Evolutionary conservation across 1,140 invertebrate genomes (phyloP), one percentile per base, ranked within the genome.

Genomic region (Scaptomyza pallida): DNA sequence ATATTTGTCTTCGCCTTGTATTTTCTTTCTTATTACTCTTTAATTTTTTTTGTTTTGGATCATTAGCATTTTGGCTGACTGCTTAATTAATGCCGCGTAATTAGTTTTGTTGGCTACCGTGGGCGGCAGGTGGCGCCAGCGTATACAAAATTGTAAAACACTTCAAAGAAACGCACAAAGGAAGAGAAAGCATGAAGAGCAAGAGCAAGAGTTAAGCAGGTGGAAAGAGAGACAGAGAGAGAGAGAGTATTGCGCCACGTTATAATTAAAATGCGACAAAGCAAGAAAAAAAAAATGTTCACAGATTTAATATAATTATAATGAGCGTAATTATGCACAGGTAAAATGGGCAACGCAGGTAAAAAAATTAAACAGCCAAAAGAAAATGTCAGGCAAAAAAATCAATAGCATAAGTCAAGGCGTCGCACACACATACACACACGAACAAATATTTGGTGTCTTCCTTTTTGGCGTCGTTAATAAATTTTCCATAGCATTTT

Each of bases 41-140:
- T 4, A 21, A 2, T 8, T 12, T 51, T 9, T 41, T 43, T 51
- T 61, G 50, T 15, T 57, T 78, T 64, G 43, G 16, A 59, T 67
- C 63, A 72, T 67, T 67, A 67, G 54, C 62, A 65, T 67, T n/a
- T 65, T 47, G 5, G 50, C 70, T 67, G 62, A 56, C 51, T 68
- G 77, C 74, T 60, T 86, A 88, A 85, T 85, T 80, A 85, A 86
- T 86, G 77, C 23, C 69, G 67, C 51, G 81, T 78, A 85, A 85
- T 86, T 85, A 81, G 75, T 86, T 86, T 45, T 57, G 67, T 52
- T 37, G 56, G 40, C 75, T 19, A 55, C 48, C 35, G 16, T 30
- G 23, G 44, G 17, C 68, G 78, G 26, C 78, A 81, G 78, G 73
- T 77, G 78, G 77, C 77, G 51, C 79, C 62, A 71, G 52, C 50